Evolutionary conservation across 2,113 vertebrate species (phyloP).

Genomic region (Apaloderma vittatum): DNA sequence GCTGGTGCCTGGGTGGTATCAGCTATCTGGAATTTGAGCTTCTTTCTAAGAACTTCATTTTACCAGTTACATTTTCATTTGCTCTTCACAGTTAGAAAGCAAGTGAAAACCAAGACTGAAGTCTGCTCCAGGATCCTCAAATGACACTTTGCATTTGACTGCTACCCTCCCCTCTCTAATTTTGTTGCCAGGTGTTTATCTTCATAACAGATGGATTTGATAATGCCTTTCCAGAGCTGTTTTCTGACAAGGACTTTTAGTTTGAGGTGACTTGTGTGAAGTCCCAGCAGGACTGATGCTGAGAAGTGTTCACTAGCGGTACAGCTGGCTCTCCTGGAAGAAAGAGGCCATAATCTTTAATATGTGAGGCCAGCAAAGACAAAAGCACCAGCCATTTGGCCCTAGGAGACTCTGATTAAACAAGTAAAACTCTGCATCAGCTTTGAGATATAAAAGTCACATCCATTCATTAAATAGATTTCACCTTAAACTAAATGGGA

Average conservation of each 20-base stretch:
- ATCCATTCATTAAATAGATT: neutral
- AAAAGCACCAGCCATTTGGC: neutral
- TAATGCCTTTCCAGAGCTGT: neutral
- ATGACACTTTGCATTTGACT: neutral
- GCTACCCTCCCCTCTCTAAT: neutral
- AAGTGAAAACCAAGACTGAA: neutral
- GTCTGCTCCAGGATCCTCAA: neutral
- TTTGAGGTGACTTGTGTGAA: neutral
- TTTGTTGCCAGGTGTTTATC: neutral
- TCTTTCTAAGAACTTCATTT: conserved; percentile 49
- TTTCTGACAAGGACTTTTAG: neutral
- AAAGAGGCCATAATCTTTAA: neutral
- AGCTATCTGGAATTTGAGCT: neutral
- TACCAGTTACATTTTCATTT: neutral
- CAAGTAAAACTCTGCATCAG: neutral
- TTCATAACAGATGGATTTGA: neutral
- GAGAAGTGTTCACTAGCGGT: neutral
- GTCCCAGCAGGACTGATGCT: neutral
- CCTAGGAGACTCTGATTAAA: neutral
- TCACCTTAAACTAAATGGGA: neutral
- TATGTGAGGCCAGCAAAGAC: neutral
- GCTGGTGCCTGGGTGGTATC: conserved; percentile 27
- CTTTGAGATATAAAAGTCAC: neutral
- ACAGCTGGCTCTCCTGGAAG: neutral
- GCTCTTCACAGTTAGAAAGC: neutral